Percentiles rank a stretch among this genome's conserved stretches.
These are phyloP conservation scores for Bucorvus abyssinicus DNA, from an alignment of 2,797 vertebrate genomes.

Conservation along the genomic window DNA sequence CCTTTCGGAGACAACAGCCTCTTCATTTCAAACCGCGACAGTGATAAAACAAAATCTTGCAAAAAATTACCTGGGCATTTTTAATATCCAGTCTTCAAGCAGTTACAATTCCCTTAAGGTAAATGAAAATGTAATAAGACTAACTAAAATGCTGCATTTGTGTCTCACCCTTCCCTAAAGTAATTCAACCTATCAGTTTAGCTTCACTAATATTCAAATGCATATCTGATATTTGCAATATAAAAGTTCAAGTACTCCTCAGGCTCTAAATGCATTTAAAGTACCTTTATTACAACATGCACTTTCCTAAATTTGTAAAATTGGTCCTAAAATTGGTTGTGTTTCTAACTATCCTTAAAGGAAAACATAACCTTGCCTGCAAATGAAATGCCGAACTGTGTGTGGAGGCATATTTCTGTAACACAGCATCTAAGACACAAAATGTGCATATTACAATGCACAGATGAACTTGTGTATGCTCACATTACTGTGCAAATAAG, in stretches of 20 bases:
- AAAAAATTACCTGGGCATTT: slow-evolving; percentile 46
- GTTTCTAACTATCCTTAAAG: slow-evolving; percentile 35
- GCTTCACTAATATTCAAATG: slow-evolving; percentile 66
- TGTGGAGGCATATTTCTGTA: not conserved
- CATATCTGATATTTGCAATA: slow-evolving; percentile 36
- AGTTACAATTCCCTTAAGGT: slow-evolving; percentile 48
- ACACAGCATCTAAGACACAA: not conserved
- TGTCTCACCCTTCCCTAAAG: slow-evolving; percentile 47
- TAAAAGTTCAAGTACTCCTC: slow-evolving; percentile 54
- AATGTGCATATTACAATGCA: not conserved
- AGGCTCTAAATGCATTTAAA: slow-evolving; percentile 48
- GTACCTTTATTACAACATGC: slow-evolving; percentile 40
- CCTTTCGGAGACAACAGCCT: too few species aligned
- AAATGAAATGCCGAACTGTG: slow-evolving; percentile 16
- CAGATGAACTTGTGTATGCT: not conserved
- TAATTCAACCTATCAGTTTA: slow-evolving; percentile 70
- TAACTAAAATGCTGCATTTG: slow-evolving; percentile 61
- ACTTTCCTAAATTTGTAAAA: slow-evolving; percentile 51
- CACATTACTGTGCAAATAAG: not conserved
- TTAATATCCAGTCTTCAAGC: slow-evolving; percentile 32
- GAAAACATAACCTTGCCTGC: slow-evolving; percentile 18
- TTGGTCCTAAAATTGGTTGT: slow-evolving; percentile 37
- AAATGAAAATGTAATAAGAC: slow-evolving; percentile 54
- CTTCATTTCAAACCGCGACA: too few species aligned
- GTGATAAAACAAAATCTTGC: slow-evolving; percentile 32